These are phyloP conservation scores for Athene noctua DNA, from an alignment of 2,113 vertebrate species.

Conservation along the genomic window DNA sequence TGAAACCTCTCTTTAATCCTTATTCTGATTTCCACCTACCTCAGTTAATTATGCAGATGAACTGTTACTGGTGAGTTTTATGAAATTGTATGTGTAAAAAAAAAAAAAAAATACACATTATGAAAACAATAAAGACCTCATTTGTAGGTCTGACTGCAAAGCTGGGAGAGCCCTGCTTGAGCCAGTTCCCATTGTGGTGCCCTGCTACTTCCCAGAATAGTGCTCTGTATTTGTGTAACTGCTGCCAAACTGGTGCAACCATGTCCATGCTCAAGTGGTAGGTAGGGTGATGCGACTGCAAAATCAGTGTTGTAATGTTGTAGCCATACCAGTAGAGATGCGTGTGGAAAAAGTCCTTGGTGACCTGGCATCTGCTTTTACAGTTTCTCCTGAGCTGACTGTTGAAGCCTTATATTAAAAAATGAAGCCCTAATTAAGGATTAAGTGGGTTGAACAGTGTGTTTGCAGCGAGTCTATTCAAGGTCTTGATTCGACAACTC, in stretches of 20 bases:
- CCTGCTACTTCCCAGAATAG: neutral
- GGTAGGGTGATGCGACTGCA: neutral
- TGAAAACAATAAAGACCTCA: neutral
- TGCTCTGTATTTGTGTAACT: neutral
- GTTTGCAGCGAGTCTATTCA: neutral
- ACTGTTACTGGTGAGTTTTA: neutral
- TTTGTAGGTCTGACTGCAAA: neutral
- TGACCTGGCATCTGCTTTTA: slow-evolving; percentile 16
- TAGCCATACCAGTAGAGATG: neutral
- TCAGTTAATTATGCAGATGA: neutral
- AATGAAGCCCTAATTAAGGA: slow-evolving; percentile 26
- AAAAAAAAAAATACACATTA: neutral
- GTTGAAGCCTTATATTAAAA: neutral
- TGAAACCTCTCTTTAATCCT: neutral
- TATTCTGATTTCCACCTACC: neutral
- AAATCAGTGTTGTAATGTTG: neutral
- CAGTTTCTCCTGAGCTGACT: neutral
- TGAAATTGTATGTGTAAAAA: neutral
- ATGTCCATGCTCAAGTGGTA: accelerated
- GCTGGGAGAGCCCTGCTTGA: neutral
- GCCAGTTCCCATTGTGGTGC: neutral
- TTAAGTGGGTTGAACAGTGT: neutral
- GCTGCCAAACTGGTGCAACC: neutral
- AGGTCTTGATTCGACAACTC: neutral
- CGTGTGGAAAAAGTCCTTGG: neutral